Conservation (phyloP, 2,888 invertebrate species). For the Hirtodrosophila alboralis region DNA sequence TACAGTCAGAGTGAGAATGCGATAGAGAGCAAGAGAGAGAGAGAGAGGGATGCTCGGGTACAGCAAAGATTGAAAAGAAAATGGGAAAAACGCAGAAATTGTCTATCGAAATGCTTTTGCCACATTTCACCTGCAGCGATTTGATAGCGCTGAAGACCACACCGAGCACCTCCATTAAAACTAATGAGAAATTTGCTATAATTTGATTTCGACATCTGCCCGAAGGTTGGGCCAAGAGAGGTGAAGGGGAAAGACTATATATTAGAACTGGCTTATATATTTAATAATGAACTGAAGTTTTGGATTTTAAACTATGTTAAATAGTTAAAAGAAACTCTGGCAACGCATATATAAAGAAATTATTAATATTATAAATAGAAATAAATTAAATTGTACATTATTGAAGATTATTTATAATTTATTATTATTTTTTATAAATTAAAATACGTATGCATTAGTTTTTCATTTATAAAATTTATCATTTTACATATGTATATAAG, state of each 20-base stretch:
- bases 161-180: slow-evolving; percentile 68
- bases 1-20: background rate
- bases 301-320: too few relatives aligned
- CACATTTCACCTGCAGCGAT: slow-evolving; percentile 71
- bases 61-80: slow-evolving; percentile 40
- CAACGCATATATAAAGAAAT: too few relatives aligned
- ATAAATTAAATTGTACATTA: too few relatives aligned
- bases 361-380: too few relatives aligned
- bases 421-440: too few relatives aligned
- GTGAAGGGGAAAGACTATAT: too few relatives aligned
- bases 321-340: too few relatives aligned
- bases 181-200: slow-evolving; percentile 79
- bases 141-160: slow-evolving; percentile 54
- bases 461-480: too few relatives aligned
- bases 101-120: slow-evolving; percentile 70
- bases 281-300: too few relatives aligned
- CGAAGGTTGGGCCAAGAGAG: background rate
- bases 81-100: slow-evolving; percentile 52
- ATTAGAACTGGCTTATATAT: slow-evolving; percentile 2
- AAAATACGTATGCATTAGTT: too few relatives aligned
- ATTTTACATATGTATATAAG: too few relatives aligned
- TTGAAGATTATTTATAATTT: too few relatives aligned
- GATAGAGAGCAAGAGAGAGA: background rate
- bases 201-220: slow-evolving; percentile 70
- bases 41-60: background rate